Evolutionary conservation across 2,888 invertebrate species (phyloP), one percentile per base, ranked within the genome.

Genomic region (Boloria selene): DNA sequence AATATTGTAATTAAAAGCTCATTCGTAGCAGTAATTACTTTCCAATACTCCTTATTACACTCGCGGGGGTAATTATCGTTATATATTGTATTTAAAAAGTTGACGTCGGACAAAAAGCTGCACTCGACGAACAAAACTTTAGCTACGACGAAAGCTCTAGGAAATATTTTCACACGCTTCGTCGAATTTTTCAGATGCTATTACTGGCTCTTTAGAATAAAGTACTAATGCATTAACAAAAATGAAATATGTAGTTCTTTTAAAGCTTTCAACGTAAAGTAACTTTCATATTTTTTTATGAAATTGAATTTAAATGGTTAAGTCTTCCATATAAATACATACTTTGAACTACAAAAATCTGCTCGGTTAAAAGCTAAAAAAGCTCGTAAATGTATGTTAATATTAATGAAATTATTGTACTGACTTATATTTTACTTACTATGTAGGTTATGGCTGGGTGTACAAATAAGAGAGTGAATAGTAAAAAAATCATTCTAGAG

Each of bases 11-110:
- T 63, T 63, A 63, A 63, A 63, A 63, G 50, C 55, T 55, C 55
- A 55, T 63, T 63, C 42, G 54, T n/a, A 50, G 49, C 55, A 42
- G 49, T 63, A 55, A 62, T 68, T 31, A 54, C 45, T 68, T 64
- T 65, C 64, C 65, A 56, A 68, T 62, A 65, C 44, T 61, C 52
- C 56, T 42, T 49, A 53, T 61, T 16, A 65, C 52, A 56, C 56
- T n/a, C 52, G 13, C 56, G 52, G 38, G 56, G 22, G 58, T 38
- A 47, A 61, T 38, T 38, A 56, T 58, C 66, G 62, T 52, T 62
- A 66, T 62, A 13, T 10, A 26, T 16, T 45, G 22, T 56, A 56
- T 45, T 56, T 56, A 56, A 45, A 56, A 56, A 56, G 45, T 56
- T n/a, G 45, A 56, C 44, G 56, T 13, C 31, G 31, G 31, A 38